Evolutionary conservation across 2,113 vertebrate genomes (phyloP), one percentile per base, ranked within the genome.

Genomic region (Eurystomus gularis): DNA sequence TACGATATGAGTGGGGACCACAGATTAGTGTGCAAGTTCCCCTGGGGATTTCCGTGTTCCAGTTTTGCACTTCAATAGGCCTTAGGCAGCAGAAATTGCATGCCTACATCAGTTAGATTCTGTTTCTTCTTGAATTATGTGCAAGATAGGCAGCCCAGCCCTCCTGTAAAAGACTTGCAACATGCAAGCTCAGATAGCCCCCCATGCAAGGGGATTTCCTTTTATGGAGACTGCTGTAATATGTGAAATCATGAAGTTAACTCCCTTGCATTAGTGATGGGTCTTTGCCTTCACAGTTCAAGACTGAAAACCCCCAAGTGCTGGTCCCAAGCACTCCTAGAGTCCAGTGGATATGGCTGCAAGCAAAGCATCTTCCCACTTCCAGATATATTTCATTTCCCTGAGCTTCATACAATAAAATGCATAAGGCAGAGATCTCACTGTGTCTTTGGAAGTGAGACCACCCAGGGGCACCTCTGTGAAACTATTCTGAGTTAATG

Each of bases 61-160:
- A 51, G 9, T 60, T 96, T 90, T 92, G 76, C 73, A 83, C 64
- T 86, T 86, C 77, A 65, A 4, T 7, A 46, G 29, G 15, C 48
- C 76, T 73, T 78, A 83, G 60, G 61, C 54, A 84, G 93, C 85
- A 96, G 72, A 91, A 97, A 95, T 29, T 12, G 37, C 31, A 44
- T 65, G 66, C 61, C 55, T 60, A 42, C 35, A 49, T 65, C 44
- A 44, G 60, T 37, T 62, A 49, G 17, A 3, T 73, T 88, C 52
- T 46, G 23, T 55, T 88, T 84, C 82, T 83, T 54, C 62, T 70
- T 70, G 51, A 75, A 55, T 55, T 39, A 51, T 31, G 62, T 39
- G 37, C 2, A 19, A 83, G 60, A 58, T 57, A 77, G 14, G n/a
- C 79, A 33, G 28, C 54, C n/a, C 71, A 80, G 14, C 6, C 54